Conservation (phyloP, 2,888 invertebrate genomes). For the Protonemura montana region DNA sequence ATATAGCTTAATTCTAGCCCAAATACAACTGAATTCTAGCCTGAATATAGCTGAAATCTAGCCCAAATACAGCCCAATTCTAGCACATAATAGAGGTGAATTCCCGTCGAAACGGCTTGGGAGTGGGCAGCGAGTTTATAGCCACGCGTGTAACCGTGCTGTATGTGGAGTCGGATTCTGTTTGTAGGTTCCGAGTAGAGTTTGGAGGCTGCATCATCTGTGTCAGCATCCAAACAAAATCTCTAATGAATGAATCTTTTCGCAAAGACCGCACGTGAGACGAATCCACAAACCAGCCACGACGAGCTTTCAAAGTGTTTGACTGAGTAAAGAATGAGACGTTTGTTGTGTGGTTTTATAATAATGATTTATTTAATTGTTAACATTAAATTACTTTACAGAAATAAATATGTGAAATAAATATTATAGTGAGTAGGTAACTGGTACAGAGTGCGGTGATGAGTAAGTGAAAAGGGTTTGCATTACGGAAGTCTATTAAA, state of each 20-base stretch:
- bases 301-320: background rate
- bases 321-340: background rate
- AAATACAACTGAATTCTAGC: too few species aligned
- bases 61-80: too few species aligned
- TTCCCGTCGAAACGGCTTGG: too few species aligned
- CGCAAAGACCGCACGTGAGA: background rate
- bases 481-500: too few species aligned
- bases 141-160: too few species aligned
- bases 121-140: too few species aligned
- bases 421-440: background rate
- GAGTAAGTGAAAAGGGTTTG: background rate
- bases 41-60: too few species aligned
- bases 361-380: background rate
- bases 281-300: background rate
- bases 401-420: slow-evolving; percentile 12
- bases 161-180: too few species aligned
- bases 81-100: too few species aligned
- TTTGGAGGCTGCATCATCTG: background rate
- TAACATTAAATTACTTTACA: background rate
- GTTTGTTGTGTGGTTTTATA: background rate
- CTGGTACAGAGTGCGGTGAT: background rate
- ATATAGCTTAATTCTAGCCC: too few species aligned
- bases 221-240: background rate
- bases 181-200: background rate
- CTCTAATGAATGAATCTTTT: background rate